These are phyloP conservation scores for Chloromyia formosa DNA, from an alignment of 2,888 invertebrate species.

Conservation along the genomic window DNA sequence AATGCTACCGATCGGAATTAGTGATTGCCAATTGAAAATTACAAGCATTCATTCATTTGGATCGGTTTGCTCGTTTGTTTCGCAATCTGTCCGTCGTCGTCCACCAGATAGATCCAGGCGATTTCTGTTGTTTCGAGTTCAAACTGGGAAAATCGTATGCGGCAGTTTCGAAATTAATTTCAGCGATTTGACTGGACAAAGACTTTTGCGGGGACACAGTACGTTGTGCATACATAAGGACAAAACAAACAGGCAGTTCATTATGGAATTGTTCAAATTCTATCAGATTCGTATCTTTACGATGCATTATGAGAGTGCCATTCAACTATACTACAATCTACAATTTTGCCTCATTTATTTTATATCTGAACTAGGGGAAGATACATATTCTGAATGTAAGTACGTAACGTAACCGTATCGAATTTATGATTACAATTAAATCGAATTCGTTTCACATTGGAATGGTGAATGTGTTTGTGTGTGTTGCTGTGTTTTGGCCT, in stretches of 20 bases:
- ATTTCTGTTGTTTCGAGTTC: no score
- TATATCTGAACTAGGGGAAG: background rate
- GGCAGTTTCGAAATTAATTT: constrained; percentile 29
- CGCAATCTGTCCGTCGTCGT: no score
- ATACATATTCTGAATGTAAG: constrained; percentile 22
- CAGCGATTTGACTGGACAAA: constrained; percentile 20
- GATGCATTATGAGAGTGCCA: constrained; percentile 32
- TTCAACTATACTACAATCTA: background rate
- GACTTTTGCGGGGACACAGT: background rate
- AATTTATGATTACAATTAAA: constrained; percentile 43
- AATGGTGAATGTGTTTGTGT: constrained; percentile 7
- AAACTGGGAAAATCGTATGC: no score
- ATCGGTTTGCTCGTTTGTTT: background rate
- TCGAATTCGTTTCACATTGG: constrained; percentile 21
- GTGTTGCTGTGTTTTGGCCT: no score
- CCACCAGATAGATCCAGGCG: no score
- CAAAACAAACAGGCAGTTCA: constrained; percentile 39
- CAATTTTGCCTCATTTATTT: constrained; percentile 32
- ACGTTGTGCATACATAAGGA: background rate
- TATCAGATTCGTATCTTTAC: constrained; percentile 43
- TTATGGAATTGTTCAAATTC: constrained; percentile 43
- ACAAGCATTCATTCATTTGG: constrained; percentile 35
- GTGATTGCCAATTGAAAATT: constrained; percentile 40
- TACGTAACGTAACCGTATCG: constrained; percentile 11
- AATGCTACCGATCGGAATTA: constrained; percentile 32